These are phyloP conservation scores for Brachystomella parvula DNA, from an alignment of 1,140 invertebrate genomes.

Conservation along the genomic window DNA sequence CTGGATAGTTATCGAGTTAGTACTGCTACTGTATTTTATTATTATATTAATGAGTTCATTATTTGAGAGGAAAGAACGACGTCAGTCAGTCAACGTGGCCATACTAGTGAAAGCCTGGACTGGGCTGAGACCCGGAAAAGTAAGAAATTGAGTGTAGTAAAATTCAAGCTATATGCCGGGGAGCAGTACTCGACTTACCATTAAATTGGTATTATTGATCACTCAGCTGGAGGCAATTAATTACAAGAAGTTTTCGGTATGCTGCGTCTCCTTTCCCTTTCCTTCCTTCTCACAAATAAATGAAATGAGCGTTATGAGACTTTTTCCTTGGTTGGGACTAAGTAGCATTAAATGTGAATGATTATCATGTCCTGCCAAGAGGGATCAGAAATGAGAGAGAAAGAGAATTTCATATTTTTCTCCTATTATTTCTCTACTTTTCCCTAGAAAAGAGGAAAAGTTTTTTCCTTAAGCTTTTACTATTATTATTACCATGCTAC, in stretches of 20 bases:
- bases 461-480: conserved; percentile 1
- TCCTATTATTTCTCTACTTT: conserved; percentile 5
- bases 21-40: too few species aligned
- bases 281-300: too few species aligned
- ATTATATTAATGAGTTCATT: too few species aligned
- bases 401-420: conserved; percentile 13
- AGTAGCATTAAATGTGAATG: conserved; percentile 35
- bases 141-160: not conserved
- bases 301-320: conserved; percentile 9
- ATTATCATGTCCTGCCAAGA: conserved; percentile 35
- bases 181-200: not conserved
- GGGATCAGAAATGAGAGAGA: conserved; percentile 14
- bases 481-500: conserved; percentile 13
- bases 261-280: not conserved
- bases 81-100: too few species aligned
- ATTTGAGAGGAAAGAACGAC: too few species aligned
- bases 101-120: too few species aligned
- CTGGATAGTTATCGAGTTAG: too few species aligned
- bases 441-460: not conserved
- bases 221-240: conserved; percentile 38
- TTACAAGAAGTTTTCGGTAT: conserved; percentile 23
- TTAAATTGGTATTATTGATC: conserved; percentile 34
- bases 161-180: not conserved
- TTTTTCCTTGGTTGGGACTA: not conserved
- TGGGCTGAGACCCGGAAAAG: too few species aligned